Evolutionary conservation across 2,797 vertebrate genomes (phyloP).

Genomic region (Antrozous pallidus): DNA sequence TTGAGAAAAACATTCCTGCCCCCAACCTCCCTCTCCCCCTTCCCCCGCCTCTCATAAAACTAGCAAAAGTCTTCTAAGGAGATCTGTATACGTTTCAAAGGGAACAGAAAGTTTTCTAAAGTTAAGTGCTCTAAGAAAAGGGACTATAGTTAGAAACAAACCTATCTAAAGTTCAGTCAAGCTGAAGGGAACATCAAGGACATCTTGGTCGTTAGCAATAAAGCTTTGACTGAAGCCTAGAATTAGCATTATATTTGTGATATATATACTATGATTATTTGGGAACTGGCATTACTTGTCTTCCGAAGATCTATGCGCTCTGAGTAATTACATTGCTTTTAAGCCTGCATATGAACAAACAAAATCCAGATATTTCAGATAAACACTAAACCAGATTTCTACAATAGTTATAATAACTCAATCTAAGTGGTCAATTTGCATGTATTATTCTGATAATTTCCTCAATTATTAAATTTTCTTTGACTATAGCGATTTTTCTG

Average conservation of each 20-base stretch:
- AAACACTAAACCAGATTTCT: background rate
- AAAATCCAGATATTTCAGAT: constrained; percentile 7
- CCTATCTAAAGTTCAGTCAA: background rate
- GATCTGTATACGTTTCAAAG: background rate
- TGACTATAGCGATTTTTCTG: constrained; percentile 23
- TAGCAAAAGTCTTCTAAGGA: background rate
- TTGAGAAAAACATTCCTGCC: background rate
- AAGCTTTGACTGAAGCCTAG: background rate
- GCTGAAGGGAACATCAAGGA: background rate
- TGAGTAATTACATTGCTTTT: background rate
- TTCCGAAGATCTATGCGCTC: background rate
- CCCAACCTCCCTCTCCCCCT: too few species aligned
- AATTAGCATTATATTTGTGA: background rate
- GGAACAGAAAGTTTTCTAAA: background rate
- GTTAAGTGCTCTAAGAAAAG: background rate
- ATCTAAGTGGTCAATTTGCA: background rate
- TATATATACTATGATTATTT: background rate
- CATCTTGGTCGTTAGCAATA: background rate
- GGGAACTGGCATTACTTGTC: background rate
- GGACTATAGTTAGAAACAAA: background rate
- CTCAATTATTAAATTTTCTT: constrained; percentile 47
- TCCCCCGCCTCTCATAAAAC: background rate
- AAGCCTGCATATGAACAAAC: background rate
- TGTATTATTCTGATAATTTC: constrained; percentile 54
- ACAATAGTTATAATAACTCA: constrained; percentile 20